phyloP scores from a whole-genome alignment of 2,113 vertebrate genomes.

The Rhodinocichla rosea region DNA sequence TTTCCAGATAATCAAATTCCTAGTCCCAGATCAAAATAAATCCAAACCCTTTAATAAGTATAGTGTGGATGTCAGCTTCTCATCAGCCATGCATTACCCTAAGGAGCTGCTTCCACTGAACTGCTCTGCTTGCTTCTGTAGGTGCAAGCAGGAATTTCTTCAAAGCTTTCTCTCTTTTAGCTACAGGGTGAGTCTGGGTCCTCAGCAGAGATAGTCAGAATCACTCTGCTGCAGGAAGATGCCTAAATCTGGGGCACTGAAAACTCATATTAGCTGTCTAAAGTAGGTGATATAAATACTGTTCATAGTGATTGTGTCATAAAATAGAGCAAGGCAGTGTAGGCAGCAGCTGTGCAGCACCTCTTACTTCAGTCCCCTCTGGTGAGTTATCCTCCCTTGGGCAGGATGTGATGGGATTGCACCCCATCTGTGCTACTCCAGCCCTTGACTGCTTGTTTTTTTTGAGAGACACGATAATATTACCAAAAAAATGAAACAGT shows the following conservation, averaged over 20 bases:
- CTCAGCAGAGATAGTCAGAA: background rate
- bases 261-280: background rate
- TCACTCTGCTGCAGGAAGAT: background rate
- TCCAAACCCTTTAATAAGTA: background rate
- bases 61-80: background rate
- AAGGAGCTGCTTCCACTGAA: background rate
- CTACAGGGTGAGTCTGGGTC: background rate
- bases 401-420: background rate
- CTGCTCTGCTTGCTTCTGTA: background rate
- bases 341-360: background rate
- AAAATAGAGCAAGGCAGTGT: background rate
- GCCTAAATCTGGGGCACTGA: background rate
- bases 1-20: background rate
- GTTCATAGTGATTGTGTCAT: background rate
- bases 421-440: background rate
- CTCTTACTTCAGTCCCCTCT: background rate
- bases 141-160: background rate
- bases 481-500: background rate
- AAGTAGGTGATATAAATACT: background rate
- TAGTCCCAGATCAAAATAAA: background rate
- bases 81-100: background rate
- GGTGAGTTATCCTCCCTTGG: background rate
- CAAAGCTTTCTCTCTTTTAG: background rate
- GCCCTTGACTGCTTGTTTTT: background rate
- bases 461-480: background rate